Evolutionary conservation across 2,113 vertebrate species (phyloP).

Genomic region (Micromys minutus): DNA sequence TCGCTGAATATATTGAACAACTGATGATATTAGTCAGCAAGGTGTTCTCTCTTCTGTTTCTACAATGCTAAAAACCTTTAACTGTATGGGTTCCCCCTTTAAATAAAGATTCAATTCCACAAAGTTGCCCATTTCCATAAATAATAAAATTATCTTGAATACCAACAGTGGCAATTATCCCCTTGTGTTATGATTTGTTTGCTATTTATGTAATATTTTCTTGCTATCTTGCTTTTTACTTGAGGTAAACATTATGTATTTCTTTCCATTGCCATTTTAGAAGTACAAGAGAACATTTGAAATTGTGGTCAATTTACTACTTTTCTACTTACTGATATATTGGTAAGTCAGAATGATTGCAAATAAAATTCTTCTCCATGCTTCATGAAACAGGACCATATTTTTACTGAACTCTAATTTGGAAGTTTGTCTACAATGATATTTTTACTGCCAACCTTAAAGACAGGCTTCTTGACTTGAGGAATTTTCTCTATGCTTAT

Average conservation of each 20-base stretch:
- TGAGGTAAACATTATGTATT: slow-evolving; percentile 28
- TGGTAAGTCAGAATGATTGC: background rate
- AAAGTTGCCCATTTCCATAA: background rate
- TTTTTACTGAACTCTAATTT: background rate
- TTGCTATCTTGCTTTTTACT: slow-evolving; percentile 22
- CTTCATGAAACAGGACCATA: background rate
- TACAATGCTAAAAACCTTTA: background rate
- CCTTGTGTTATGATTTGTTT: background rate
- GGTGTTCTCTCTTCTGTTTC: background rate
- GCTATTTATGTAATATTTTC: background rate
- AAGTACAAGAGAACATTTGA: slow-evolving; percentile 8
- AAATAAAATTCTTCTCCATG: slow-evolving; percentile 44
- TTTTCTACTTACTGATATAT: slow-evolving; percentile 32
- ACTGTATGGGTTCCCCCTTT: background rate
- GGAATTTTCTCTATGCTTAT: background rate
- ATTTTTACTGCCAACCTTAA: background rate
- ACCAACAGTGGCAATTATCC: background rate
- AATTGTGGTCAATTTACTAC: background rate
- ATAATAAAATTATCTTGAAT: background rate
- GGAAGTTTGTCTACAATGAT: background rate
- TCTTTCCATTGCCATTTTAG: background rate
- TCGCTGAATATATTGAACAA: background rate
- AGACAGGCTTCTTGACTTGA: background rate
- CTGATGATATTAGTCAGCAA: background rate
- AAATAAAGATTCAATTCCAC: slow-evolving; percentile 27